These are phyloP conservation scores for Drosophila lacteicornis DNA, from an alignment of 1,140 invertebrate genomes.

Conservation along the genomic window DNA sequence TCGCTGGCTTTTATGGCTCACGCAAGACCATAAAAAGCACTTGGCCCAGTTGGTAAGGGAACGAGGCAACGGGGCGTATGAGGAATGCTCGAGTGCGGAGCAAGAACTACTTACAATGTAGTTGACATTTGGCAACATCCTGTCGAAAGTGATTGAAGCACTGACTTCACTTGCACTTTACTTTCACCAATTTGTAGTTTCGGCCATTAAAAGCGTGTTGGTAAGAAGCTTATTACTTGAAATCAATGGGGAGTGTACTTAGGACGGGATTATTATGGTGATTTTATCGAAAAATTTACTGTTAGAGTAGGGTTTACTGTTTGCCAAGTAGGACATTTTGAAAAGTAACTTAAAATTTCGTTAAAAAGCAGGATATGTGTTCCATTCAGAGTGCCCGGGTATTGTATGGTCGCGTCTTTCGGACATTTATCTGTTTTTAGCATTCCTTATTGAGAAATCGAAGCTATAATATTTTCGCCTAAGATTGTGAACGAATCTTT, in stretches of 20 bases:
- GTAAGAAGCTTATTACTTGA: not conserved
- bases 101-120: conserved; percentile 22
- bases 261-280: too few species aligned
- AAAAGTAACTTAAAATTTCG: too few species aligned
- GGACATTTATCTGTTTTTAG: not conserved
- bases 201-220: not conserved
- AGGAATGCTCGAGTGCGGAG: not conserved
- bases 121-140: conserved; percentile 6
- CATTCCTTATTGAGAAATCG: too few species aligned
- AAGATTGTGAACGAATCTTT: not conserved
- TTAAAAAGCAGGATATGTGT: too few species aligned
- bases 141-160: conserved; percentile 11
- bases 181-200: conserved; percentile 4
- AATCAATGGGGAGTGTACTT: not conserved
- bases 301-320: not conserved
- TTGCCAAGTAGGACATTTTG: not conserved
- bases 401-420: not conserved
- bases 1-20: conserved; percentile 48
- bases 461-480: too few species aligned
- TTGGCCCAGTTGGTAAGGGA: conserved; percentile 27
- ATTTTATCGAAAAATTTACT: too few species aligned
- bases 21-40: conserved; percentile 39
- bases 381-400: not conserved
- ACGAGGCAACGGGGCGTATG: conserved; percentile 27
- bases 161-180: not conserved